Percentiles rank a stretch among this genome's conserved stretches.
Conservation (phyloP, 2,888 invertebrate genomes). For the Colostygia pectinataria region DNA sequence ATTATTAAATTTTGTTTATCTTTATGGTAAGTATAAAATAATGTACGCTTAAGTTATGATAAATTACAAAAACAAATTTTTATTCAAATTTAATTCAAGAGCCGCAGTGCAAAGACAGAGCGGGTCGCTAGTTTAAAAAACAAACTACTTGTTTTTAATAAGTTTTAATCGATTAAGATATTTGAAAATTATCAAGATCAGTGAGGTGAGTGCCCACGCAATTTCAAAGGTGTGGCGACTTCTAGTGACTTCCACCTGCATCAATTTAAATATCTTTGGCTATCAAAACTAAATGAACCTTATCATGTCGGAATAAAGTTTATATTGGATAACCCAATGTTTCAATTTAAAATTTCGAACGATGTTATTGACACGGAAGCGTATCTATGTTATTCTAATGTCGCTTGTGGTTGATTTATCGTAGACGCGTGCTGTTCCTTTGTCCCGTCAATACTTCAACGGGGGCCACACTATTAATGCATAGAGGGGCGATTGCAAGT, state of each 20-base stretch:
- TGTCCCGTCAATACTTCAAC: conserved; percentile 80
- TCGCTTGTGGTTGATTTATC: conserved; percentile 64
- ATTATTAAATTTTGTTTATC: no score
- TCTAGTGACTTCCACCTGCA: conserved; percentile 11
- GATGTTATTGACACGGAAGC: conserved; percentile 39
- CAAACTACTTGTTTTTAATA: no score
- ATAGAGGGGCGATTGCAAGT: no score
- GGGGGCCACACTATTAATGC: conserved; percentile 50
- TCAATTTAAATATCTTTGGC: background rate
- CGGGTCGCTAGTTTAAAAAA: no score
- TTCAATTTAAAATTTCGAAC: background rate
- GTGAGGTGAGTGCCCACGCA: background rate
- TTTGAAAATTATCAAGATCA: conserved; percentile 7
- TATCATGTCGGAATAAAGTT: background rate
- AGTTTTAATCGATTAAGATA: no score
- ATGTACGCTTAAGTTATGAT: no score
- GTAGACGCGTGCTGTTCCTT: conserved; percentile 64
- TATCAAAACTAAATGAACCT: background rate
- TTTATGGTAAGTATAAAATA: no score
- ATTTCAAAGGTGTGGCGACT: conserved; percentile 17
- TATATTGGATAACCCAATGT: background rate
- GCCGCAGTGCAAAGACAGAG: no score
- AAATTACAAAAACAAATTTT: no score
- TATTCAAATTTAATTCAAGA: no score
- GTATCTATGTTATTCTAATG: conserved; percentile 57